Base-by-base conservation (phyloP, 1,140 invertebrate species). In the Cardiocondyla obscurior region DNA sequence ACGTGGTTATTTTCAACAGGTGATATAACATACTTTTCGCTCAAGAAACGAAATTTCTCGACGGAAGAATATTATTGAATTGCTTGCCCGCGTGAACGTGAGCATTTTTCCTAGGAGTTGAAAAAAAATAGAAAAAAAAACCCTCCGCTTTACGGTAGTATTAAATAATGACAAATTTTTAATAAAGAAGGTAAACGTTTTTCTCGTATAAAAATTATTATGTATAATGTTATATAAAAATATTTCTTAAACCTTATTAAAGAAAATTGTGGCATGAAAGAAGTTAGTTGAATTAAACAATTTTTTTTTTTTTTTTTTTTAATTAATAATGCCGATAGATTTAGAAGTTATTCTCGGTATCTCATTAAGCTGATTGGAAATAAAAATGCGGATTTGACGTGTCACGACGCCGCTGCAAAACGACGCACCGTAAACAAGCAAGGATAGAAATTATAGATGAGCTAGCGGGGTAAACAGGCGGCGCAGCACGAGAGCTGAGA, bases 371-470 rank as follows among this genome's bases (percentile, higher is more conserved):
- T 12, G 36, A 76, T 64, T 22, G 64, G 33, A 72, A 72, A 72
- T 81, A 81, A 58, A 73, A 81, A 57, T 19, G 16, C 42, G 22
- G 64, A 49, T 77, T 33, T 49, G 74, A 51, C 46, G 14, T 33
- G 22, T 49, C 44, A 19, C 33, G 19, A 14, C 22, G 16, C 33
- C 53, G 30, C n/a, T 53, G 28, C 36, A 39, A 62, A 57, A 64
- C 33, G 67, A 55, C 55, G 64, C 64, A 69, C 55, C 67, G 60
- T 83, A 74, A 83, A 83, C 67, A 83, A 85, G 79, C 44, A 33
- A 76, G 30, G 36, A 85, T 83, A 81, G 81, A 83, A 85, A 85
- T 85, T 85, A 85, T 77, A 85, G 82, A 85, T 85, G 81, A 85
- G 58, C 44, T 36, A 28, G 36, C 44, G 44, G 51, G 64, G 70